Percentiles rank a stretch among this genome's conserved stretches.
Evolutionary conservation across 2,113 vertebrate genomes (phyloP).

Genomic region (Hystrix cristata): DNA sequence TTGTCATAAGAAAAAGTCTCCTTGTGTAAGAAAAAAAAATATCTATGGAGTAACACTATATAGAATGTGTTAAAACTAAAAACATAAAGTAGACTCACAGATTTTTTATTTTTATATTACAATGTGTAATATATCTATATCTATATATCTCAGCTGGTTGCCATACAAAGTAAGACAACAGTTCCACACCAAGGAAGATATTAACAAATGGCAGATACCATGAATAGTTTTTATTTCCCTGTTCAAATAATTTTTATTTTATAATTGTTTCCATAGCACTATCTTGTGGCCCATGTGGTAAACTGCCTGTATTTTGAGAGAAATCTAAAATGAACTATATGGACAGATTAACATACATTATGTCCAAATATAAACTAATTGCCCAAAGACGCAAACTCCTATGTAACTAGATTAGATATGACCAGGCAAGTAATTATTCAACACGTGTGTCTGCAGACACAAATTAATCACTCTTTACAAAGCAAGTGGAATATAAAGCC

Average conservation of each 20-base stretch:
- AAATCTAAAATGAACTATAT: constrained; percentile 53
- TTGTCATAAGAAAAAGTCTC: constrained; percentile 19
- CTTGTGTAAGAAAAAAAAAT: constrained; percentile 21
- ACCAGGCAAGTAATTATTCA: not conserved
- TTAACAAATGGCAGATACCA: constrained; percentile 24
- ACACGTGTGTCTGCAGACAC: constrained; percentile 19
- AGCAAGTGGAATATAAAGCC: constrained; percentile 38
- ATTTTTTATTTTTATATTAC: constrained; percentile 3
- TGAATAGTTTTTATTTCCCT: constrained; percentile 31
- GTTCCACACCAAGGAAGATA: not conserved
- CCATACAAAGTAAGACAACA: constrained; percentile 53
- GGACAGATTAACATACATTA: constrained; percentile 28
- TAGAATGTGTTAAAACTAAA: constrained; percentile 9
- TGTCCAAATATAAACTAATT: not conserved
- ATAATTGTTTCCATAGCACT: constrained; percentile 31
- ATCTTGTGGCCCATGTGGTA: not conserved
- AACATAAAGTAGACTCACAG: not conserved
- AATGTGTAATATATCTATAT: not conserved
- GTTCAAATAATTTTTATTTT: constrained; percentile 59
- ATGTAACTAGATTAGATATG: not conserved
- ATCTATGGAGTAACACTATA: constrained; percentile 34
- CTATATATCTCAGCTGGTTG: not conserved
- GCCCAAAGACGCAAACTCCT: not conserved
- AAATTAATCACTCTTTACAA: constrained; percentile 43
- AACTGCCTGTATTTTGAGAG: not conserved